A percentile compares a stretch with the other conserved stretches of the same genome.
phyloP scores from a whole-genome alignment of 2,888 invertebrate species.

The Gibbula magus region DNA sequence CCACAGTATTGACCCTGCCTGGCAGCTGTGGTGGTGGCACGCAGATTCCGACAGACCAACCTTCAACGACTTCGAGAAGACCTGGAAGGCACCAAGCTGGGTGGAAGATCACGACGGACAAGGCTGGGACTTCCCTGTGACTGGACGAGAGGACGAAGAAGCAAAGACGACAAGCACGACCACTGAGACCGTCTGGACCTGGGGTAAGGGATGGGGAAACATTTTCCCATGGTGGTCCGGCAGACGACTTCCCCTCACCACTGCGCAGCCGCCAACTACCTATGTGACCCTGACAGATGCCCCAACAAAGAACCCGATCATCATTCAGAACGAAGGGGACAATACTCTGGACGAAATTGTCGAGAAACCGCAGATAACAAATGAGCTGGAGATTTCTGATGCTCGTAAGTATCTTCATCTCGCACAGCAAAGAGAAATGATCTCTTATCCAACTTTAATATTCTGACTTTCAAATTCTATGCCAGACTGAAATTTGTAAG shows the following conservation, averaged over 20 bases:
- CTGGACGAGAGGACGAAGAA: background rate
- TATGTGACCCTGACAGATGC: background rate
- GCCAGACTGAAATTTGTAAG: too few species aligned
- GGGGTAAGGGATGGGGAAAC: constrained; percentile 36
- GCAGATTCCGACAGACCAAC: constrained; percentile 38
- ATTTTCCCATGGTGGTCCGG: constrained; percentile 43
- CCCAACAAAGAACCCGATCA: background rate
- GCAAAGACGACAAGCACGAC: background rate
- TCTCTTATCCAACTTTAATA: too few species aligned
- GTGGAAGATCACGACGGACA: constrained; percentile 26
- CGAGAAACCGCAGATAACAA: background rate
- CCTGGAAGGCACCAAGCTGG: constrained; percentile 26
- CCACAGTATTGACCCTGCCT: constrained; percentile 25
- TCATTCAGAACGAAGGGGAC: background rate
- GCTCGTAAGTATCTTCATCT: too few species aligned
- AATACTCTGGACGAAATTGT: constrained; percentile 1
- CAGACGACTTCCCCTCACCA: background rate
- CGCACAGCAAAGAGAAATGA: too few species aligned
- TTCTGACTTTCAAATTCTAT: too few species aligned
- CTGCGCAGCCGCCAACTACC: background rate
- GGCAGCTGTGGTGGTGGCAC: constrained; percentile 40
- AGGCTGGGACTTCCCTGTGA: constrained; percentile 35
- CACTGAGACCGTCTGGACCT: constrained; percentile 21
- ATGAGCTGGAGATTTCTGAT: background rate
- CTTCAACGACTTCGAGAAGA: constrained; percentile 21